phyloP scores from a whole-genome alignment of 2,113 vertebrate species.

The Carassius carassius region DNA sequence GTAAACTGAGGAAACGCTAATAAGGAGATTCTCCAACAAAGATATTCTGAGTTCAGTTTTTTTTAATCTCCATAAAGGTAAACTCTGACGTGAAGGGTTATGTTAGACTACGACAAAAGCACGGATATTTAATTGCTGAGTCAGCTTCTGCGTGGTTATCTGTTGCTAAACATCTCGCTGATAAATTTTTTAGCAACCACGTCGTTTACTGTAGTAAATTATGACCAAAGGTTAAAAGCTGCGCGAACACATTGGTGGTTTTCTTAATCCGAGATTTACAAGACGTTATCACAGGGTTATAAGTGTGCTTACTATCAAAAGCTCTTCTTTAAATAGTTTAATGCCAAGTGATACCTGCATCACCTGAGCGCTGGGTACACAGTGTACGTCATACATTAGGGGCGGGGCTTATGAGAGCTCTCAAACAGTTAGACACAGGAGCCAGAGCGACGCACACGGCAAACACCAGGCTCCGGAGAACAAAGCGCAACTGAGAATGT shows the following conservation, averaged over 20 bases:
- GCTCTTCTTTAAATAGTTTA: not conserved
- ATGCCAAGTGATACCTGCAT: not conserved
- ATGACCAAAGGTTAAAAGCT: not conserved
- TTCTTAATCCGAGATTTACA: not conserved
- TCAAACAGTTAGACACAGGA: slow-evolving; percentile 5
- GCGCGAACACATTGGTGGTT: not conserved
- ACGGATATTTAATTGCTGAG: not conserved
- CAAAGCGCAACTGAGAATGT: slow-evolving; percentile 67
- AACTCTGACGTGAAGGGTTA: not conserved
- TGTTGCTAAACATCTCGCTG: not conserved
- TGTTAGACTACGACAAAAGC: not conserved
- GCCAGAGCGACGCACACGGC: not conserved
- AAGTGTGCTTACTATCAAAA: not conserved
- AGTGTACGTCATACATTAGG: not conserved
- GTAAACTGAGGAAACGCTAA: not conserved
- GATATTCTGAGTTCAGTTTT: not conserved
- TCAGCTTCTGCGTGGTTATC: not conserved
- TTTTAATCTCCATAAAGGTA: not conserved
- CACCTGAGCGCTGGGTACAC: not conserved
- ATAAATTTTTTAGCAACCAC: not conserved
- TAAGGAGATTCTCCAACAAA: not conserved
- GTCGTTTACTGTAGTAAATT: not conserved
- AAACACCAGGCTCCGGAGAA: not conserved
- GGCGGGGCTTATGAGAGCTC: not conserved
- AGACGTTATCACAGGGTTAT: not conserved